Evolutionary conservation across 2,797 vertebrate species (phyloP).

Genomic region (Pipistrellus nathusii): DNA sequence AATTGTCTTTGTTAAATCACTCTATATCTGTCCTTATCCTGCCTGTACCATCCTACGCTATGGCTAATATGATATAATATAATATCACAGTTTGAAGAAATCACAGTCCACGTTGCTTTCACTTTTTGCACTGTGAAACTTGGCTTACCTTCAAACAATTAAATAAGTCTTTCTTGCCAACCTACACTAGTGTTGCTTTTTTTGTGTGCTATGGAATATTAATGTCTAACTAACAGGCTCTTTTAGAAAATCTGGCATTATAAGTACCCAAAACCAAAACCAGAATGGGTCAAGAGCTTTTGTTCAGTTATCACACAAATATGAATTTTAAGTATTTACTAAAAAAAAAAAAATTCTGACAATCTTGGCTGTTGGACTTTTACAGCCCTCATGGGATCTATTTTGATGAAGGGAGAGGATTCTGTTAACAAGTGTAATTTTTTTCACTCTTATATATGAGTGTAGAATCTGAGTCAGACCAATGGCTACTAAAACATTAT

Average conservation of each 20-base stretch:
- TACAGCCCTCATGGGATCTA: background rate
- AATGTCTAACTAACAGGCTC: conserved; percentile 44
- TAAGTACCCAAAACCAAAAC: conserved; percentile 34
- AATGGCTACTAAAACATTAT: background rate
- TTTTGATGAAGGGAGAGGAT: conserved; percentile 3
- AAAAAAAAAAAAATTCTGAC: background rate
- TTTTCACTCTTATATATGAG: background rate
- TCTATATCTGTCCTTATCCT: conserved; percentile 56
- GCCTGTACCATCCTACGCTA: background rate
- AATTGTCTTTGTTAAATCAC: conserved; percentile 10
- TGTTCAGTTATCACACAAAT: conserved; percentile 22
- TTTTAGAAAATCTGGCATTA: conserved; percentile 58
- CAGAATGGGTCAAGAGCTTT: conserved; percentile 41
- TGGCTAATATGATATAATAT: background rate
- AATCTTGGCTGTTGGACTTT: background rate
- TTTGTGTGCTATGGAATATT: conserved; percentile 51
- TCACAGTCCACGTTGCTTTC: conserved; percentile 51
- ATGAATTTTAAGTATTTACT: conserved; percentile 38
- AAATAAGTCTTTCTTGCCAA: conserved; percentile 80
- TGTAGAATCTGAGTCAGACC: background rate
- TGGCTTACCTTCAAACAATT: conserved; percentile 77
- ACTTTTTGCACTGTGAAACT: conserved; percentile 73
- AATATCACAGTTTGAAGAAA: conserved; percentile 55
- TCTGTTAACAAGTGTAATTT: conserved; percentile 3
- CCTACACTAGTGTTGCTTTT: conserved; percentile 69